A percentile compares a stretch with the other conserved stretches of the same genome.
Evolutionary conservation across 2,888 invertebrate genomes (phyloP).

Genomic region (Byasa hedistus): DNA sequence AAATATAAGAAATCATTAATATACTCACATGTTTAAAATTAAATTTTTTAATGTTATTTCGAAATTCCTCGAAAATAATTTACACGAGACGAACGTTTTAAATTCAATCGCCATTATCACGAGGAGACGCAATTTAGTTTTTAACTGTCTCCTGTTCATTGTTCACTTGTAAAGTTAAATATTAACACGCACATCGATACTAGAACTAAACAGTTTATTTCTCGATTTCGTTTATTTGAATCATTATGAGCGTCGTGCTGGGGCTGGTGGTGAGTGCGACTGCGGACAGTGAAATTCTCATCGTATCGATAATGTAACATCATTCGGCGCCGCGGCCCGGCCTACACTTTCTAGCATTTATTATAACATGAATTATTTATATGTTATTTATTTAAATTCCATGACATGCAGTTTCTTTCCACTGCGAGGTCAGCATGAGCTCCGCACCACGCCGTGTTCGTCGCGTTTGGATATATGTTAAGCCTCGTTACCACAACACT

Average conservation of each 20-base stretch:
- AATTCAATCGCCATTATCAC: slow-evolving; percentile 12
- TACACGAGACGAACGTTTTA: slow-evolving; percentile 7
- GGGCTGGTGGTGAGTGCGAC: neutral
- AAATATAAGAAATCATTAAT: too few relatives aligned
- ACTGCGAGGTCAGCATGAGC: too few relatives aligned
- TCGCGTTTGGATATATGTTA: too few relatives aligned
- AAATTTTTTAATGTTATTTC: slow-evolving; percentile 17
- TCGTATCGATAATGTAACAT: slow-evolving; percentile 21
- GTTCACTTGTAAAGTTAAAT: neutral
- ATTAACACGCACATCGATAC: neutral
- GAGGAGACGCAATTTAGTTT: neutral
- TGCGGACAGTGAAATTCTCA: slow-evolving; percentile 8
- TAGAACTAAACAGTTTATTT: neutral
- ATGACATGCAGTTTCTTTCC: slow-evolving; percentile 24
- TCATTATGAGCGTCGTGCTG: neutral
- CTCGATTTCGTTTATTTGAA: neutral
- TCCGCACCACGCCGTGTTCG: too few relatives aligned
- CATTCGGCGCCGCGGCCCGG: slow-evolving; percentile 1
- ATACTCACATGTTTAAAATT: slow-evolving; percentile 17
- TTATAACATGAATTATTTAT: slow-evolving; percentile 29
- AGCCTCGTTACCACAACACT: too few relatives aligned
- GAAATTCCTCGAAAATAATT: neutral
- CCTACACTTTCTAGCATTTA: slow-evolving; percentile 27
- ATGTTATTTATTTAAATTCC: slow-evolving; percentile 6
- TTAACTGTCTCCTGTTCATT: neutral